Evolutionary conservation across 2,113 vertebrate species (phyloP).

Genomic region (Cairina moschata): DNA sequence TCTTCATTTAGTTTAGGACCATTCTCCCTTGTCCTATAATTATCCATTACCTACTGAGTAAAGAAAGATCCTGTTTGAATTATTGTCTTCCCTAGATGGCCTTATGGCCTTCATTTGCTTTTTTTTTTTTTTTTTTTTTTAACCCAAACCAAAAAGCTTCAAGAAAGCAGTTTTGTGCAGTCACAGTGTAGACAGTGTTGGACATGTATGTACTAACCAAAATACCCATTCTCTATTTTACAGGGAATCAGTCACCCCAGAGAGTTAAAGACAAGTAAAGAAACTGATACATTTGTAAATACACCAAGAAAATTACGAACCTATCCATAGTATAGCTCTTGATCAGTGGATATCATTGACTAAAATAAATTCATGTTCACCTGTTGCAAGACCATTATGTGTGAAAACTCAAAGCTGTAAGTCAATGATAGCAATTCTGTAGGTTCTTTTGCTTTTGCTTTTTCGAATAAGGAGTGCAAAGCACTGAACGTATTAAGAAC

Average conservation of each 20-base stretch:
- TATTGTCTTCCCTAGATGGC: neutral
- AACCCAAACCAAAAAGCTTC: neutral
- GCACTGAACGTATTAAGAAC: neutral
- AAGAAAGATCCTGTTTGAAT: neutral
- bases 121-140: neutral
- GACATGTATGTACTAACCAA: neutral
- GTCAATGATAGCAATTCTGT: neutral
- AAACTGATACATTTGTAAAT: neutral
- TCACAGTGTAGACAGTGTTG: neutral
- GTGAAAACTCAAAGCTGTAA: neutral
- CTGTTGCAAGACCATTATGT: rapidly evolving
- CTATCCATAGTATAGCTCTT: neutral
- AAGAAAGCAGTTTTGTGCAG: neutral
- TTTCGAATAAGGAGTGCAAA: neutral
- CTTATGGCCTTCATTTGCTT: neutral
- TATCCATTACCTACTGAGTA: no score
- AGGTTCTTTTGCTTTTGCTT: neutral
- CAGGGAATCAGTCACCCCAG: neutral
- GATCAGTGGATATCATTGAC: neutral
- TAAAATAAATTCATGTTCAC: neutral
- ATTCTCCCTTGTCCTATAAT: no score
- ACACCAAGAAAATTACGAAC: neutral
- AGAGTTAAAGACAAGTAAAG: neutral
- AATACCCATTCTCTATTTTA: neutral
- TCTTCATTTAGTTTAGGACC: no score